phyloP scores from a whole-genome alignment of 2,888 invertebrate genomes.

The Tetranychus truncatus region DNA sequence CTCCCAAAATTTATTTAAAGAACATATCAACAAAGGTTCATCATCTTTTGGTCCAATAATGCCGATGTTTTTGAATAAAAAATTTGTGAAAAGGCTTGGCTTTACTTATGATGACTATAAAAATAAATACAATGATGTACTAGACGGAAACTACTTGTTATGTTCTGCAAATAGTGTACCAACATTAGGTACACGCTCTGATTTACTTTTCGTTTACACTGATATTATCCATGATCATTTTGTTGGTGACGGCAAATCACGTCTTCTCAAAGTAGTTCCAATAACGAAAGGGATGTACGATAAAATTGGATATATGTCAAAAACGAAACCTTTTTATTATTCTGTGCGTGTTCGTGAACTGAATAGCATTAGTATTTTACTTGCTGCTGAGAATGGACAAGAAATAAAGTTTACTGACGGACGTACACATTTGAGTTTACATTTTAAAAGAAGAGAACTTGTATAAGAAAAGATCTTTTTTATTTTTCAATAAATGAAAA shows the following conservation, averaged over 20 bases:
- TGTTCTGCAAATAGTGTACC: background rate
- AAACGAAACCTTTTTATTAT: background rate
- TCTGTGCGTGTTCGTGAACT: background rate
- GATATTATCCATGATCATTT: background rate
- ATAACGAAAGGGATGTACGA: too few relatives aligned
- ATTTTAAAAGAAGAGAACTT: background rate
- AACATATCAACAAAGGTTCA: background rate
- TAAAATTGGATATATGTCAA: too few relatives aligned
- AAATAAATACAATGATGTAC: background rate
- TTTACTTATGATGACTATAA: background rate
- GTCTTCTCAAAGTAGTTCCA: too few relatives aligned
- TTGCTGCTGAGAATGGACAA: background rate
- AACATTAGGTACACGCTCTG: background rate
- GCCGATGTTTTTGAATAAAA: background rate
- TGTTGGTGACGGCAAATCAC: too few relatives aligned
- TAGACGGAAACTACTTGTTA: background rate
- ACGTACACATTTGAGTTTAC: background rate
- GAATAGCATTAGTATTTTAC: background rate
- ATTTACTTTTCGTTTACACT: background rate
- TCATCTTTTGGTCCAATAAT: background rate
- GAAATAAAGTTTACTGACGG: background rate
- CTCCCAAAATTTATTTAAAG: background rate
- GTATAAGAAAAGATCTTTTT: background rate
- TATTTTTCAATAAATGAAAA: background rate
- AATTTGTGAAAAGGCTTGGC: background rate